Conservation (phyloP, 2,888 invertebrate genomes). For the Idaea biselata region DNA sequence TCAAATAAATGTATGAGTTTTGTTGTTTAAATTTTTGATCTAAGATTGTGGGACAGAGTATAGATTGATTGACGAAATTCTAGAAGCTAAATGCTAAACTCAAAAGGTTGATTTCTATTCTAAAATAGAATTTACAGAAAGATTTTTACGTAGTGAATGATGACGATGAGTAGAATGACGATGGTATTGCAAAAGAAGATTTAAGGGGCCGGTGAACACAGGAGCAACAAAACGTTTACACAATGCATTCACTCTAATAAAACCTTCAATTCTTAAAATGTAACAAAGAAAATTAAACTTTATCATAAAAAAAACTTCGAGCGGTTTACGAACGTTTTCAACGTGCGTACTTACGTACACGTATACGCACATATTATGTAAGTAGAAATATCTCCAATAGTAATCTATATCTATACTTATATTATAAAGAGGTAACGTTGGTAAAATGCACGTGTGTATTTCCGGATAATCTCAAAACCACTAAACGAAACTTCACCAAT, state of each 20-base stretch:
- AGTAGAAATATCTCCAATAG: no score
- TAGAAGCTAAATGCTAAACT: neutral
- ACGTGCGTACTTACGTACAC: neutral
- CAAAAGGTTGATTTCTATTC: neutral
- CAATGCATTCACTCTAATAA: slow-evolving; percentile 51
- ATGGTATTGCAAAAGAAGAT: slow-evolving; percentile 33
- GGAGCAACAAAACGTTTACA: slow-evolving; percentile 62
- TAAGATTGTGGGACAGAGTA: no score
- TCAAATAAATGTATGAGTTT: no score
- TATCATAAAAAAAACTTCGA: neutral
- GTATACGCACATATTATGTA: neutral
- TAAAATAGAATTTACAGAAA: neutral
- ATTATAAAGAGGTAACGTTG: no score
- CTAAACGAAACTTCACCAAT: no score
- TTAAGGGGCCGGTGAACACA: slow-evolving; percentile 71
- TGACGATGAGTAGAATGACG: slow-evolving; percentile 23
- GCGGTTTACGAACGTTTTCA: no score
- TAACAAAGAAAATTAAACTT: neutral
- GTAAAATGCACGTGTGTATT: no score
- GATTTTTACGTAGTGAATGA: neutral
- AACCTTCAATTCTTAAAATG: slow-evolving; percentile 33
- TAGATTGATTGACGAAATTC: neutral
- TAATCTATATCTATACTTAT: no score
- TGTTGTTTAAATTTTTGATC: no score
- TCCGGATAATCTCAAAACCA: no score